Percentiles rank a stretch among this genome's conserved stretches.
Conservation (phyloP, 2,113 vertebrate genomes). For the Microtus ochrogaster region DNA sequence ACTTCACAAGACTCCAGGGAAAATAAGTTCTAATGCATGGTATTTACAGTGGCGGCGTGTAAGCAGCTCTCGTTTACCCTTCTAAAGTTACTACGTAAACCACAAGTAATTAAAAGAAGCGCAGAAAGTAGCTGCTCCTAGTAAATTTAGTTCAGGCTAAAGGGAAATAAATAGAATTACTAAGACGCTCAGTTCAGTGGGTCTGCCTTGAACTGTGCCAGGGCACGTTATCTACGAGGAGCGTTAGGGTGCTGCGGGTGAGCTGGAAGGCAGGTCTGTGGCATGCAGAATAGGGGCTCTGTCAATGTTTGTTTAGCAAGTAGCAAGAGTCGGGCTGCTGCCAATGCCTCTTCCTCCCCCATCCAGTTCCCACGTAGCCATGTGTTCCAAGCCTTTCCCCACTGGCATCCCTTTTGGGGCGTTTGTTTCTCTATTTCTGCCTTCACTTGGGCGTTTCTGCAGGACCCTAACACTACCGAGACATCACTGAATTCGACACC, state of each 20-base stretch:
- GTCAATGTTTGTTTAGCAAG: not conserved
- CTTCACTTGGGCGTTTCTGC: not conserved
- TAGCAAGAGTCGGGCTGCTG: rapidly evolving
- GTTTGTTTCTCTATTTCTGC: not conserved
- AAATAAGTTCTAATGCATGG: conserved; percentile 89
- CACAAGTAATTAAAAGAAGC: conserved; percentile 80
- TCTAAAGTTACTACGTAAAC: conserved; percentile 83
- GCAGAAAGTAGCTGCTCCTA: conserved; percentile 60
- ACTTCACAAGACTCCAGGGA: conserved; percentile 89
- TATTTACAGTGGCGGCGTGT: conserved; percentile 89
- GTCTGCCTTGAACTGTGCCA: not conserved
- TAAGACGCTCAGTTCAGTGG: conserved; percentile 59
- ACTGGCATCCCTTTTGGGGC: not conserved
- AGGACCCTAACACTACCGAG: not conserved
- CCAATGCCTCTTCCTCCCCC: not conserved
- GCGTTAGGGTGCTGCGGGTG: not conserved
- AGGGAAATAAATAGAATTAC: conserved; percentile 63
- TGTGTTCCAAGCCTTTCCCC: not conserved
- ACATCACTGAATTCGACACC: not conserved
- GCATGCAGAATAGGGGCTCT: not conserved
- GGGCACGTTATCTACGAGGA: not conserved
- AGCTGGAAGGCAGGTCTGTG: not conserved
- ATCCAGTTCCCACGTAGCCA: not conserved
- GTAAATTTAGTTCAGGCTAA: conserved; percentile 64
- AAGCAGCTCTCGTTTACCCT: conserved; percentile 84